Evolutionary conservation across 2,888 invertebrate genomes (phyloP).

Genomic region (Drosophila suboccidentalis): DNA sequence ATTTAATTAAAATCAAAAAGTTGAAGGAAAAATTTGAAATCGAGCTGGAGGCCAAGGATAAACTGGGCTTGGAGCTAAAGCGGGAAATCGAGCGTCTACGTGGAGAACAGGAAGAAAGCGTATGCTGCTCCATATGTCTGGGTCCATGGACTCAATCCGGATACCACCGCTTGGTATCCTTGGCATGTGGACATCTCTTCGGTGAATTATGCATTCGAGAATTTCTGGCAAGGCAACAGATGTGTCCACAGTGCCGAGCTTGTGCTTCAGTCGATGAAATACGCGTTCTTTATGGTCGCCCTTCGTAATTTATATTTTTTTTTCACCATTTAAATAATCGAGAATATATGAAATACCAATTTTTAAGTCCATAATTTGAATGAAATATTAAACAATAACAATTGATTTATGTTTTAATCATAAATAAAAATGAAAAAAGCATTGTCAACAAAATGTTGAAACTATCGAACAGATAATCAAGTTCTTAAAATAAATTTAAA

Average conservation of each 20-base stretch:
- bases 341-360: background rate
- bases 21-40: background rate
- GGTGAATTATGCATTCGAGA: constrained; percentile 23
- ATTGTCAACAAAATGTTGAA: too few relatives aligned
- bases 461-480: too few relatives aligned
- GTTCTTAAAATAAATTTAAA: too few relatives aligned
- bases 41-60: constrained; percentile 16
- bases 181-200: constrained; percentile 45
- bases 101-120: constrained; percentile 1
- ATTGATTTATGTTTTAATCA: too few relatives aligned
- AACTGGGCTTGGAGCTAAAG: constrained; percentile 20
- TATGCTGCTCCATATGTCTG: constrained; percentile 35
- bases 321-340: background rate
- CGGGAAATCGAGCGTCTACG: constrained; percentile 6
- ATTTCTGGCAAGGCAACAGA: rapidly evolving
- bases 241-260: constrained; percentile 37
- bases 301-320: constrained; percentile 1
- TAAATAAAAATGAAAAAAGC: too few relatives aligned
- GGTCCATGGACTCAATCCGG: constrained; percentile 14
- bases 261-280: rapidly evolving
- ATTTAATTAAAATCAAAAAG: background rate
- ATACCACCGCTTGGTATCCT: constrained; percentile 28
- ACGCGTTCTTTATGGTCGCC: constrained; percentile 30
- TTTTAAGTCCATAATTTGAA: background rate
- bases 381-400: too few relatives aligned